Evolutionary conservation across 1,140 invertebrate genomes (phyloP).

Genomic region (Dendrolimus kikuchii): DNA sequence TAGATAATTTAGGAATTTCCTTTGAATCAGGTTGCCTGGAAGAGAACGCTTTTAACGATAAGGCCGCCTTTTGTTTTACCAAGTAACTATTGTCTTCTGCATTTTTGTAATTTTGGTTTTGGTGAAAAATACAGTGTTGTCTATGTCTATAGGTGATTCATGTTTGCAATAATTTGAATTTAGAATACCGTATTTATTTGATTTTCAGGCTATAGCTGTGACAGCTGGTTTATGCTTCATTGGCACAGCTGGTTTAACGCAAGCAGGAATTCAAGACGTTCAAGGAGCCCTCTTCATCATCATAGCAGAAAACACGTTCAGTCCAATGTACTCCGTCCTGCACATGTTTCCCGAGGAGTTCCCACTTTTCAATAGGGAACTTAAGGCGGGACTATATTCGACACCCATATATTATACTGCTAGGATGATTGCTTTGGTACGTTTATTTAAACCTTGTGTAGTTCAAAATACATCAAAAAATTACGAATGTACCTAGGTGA

Average conservation of each 20-base stretch:
- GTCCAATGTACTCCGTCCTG: slow-evolving; percentile 88
- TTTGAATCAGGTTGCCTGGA: no score
- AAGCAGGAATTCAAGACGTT: slow-evolving; percentile 85
- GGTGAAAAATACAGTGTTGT: no score
- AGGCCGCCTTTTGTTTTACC: no score
- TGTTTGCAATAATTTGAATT: neutral
- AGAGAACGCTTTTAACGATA: no score
- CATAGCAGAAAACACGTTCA: slow-evolving; percentile 90
- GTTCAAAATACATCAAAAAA: no score
- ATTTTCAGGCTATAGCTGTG: slow-evolving; percentile 78
- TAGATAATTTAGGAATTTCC: no score
- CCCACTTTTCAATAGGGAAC: slow-evolving; percentile 84
- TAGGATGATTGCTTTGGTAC: slow-evolving; percentile 84
- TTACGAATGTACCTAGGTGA: no score
- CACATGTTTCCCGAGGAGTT: slow-evolving; percentile 84
- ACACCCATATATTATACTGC: slow-evolving; percentile 83
- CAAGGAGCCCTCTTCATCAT: slow-evolving; percentile 88
- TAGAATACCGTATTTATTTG: slow-evolving; percentile 1
- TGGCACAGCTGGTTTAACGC: slow-evolving; percentile 77
- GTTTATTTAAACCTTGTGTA: slow-evolving; percentile 18
- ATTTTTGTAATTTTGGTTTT: no score
- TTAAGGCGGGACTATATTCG: slow-evolving; percentile 83
- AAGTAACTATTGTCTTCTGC: no score
- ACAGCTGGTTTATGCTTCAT: slow-evolving; percentile 86
- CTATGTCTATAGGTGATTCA: no score